phyloP scores from a whole-genome alignment of 1,140 invertebrate genomes.

The Hestina assimilis region DNA sequence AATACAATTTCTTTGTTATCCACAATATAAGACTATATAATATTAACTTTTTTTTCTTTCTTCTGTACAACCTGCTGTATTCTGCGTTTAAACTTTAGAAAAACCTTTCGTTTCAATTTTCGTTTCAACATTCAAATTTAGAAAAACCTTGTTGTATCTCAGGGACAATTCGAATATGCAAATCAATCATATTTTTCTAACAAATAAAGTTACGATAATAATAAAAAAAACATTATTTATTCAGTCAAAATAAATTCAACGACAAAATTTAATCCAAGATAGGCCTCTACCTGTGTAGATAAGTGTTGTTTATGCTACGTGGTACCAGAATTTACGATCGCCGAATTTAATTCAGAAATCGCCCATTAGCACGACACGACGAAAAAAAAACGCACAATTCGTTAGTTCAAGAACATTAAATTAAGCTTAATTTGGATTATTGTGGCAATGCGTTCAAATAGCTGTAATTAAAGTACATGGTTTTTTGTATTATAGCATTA shows the following conservation, averaged over 20 bases:
- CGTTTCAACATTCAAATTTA: too few relatives aligned
- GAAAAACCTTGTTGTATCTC: too few relatives aligned
- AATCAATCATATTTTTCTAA: background rate
- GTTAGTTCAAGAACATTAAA: constrained; percentile 61
- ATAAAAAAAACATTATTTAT: constrained; percentile 12
- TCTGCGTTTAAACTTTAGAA: too few relatives aligned
- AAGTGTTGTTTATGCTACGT: constrained; percentile 40
- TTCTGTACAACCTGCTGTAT: too few relatives aligned
- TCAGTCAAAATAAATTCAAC: constrained; percentile 27
- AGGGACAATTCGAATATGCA: too few relatives aligned
- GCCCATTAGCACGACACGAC: constrained; percentile 55
- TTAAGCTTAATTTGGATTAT: constrained; percentile 71
- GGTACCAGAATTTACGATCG: constrained; percentile 53
- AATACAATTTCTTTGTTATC: too few relatives aligned
- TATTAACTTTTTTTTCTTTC: too few relatives aligned
- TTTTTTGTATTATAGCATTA: constrained; percentile 23
- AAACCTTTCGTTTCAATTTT: too few relatives aligned
- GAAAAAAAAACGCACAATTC: constrained; percentile 62
- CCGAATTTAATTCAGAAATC: constrained; percentile 62
- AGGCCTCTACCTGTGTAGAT: constrained; percentile 38
- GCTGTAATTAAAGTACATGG: constrained; percentile 59
- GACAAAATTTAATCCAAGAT: constrained; percentile 36
- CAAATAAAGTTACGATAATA: background rate
- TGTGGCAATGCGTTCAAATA: constrained; percentile 65
- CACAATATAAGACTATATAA: too few relatives aligned